These are phyloP conservation scores for Bellardia pandia DNA, from an alignment of 2,888 invertebrate genomes.

Conservation along the genomic window DNA sequence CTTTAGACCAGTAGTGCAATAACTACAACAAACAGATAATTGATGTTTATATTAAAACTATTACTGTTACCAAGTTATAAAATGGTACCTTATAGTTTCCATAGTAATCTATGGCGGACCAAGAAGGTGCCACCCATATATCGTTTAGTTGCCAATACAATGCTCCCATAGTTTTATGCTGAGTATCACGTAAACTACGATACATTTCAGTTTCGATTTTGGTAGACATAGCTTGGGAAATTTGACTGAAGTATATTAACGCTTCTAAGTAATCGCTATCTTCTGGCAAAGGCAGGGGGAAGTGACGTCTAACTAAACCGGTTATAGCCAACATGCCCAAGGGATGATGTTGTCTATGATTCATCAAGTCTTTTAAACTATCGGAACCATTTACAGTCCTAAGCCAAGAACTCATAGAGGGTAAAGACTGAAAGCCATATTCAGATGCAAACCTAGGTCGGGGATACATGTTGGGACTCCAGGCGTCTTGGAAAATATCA, in stretches of 20 bases:
- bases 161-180: slow-evolving; percentile 93
- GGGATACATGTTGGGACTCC: slow-evolving; percentile 91
- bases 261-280: slow-evolving; percentile 87
- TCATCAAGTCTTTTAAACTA: slow-evolving; percentile 88
- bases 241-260: slow-evolving; percentile 93
- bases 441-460: slow-evolving; percentile 96
- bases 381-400: slow-evolving; percentile 85
- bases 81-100: slow-evolving; percentile 82
- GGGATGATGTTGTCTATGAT: slow-evolving; percentile 94
- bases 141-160: slow-evolving; percentile 99
- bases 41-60: background rate
- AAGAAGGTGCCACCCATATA: slow-evolving; percentile 98
- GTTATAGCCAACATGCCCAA: slow-evolving; percentile 88
- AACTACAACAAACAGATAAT: slow-evolving; percentile 76
- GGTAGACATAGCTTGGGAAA: slow-evolving; percentile 94
- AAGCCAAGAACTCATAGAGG: slow-evolving; percentile 88
- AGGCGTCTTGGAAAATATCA: slow-evolving; percentile 92
- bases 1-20: slow-evolving; percentile 93
- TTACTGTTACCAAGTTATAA: background rate
- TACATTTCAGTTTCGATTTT: slow-evolving; percentile 94
- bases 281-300: slow-evolving; percentile 86
- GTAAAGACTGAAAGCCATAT: slow-evolving; percentile 97
- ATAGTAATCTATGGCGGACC: slow-evolving; percentile 92
- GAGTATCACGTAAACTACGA: slow-evolving; percentile 85
- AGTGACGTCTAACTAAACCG: slow-evolving; percentile 87